Base-by-base conservation (phyloP, 2,888 invertebrate species). In the Gymnocheta viridis region DNA sequence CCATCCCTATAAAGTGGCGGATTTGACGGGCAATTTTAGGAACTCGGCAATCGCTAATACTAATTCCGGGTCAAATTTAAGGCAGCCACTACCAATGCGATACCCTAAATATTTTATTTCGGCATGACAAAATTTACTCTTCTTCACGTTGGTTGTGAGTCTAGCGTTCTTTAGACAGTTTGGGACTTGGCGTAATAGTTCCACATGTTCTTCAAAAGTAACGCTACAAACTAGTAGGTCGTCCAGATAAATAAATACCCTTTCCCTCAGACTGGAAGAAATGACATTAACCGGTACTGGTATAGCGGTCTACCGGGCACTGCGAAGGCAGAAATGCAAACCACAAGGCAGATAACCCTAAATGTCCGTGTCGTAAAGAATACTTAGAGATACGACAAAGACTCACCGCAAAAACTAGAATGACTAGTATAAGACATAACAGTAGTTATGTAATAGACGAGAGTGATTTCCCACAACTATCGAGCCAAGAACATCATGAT, bases 51-150 rank as follows among this genome's bases (percentile, higher is more conserved):
- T 38, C 12, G 60, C 35, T 24, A 38, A 60, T 4, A 35, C 60
- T 14, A 38, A 17, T 12, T 35, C 60, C 24, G 64, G 44, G 6
- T 41, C 64, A n/a, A n/a, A n/a, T n/a, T n/a, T n/a, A n/a, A n/a
- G 2, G 17, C 64, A 41, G 17, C 10, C 27, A n/a, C 27, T 58
- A 12, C 54, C 54, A 27, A 27, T 54, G 38, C 22, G 14, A 24
- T 27, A 60, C 6, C 27, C 38, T 35, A 60, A 38, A 22, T 58
- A 58, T 58, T 58, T 58, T 19, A 58, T 58, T 35, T 58, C 58
- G 10, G 19, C 17, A 1, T 35, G 35, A 9, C 41, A 62, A 41
- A 62, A 62, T 62, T 62, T 41, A 7, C 14, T 24, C n/a, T 62
- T 58, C 19, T 9, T 2, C 32, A 35, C 35, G 19, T 58, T 58